Base-by-base conservation (phyloP, 2,888 invertebrate genomes). In the Eupithecia pulchellata region DNA sequence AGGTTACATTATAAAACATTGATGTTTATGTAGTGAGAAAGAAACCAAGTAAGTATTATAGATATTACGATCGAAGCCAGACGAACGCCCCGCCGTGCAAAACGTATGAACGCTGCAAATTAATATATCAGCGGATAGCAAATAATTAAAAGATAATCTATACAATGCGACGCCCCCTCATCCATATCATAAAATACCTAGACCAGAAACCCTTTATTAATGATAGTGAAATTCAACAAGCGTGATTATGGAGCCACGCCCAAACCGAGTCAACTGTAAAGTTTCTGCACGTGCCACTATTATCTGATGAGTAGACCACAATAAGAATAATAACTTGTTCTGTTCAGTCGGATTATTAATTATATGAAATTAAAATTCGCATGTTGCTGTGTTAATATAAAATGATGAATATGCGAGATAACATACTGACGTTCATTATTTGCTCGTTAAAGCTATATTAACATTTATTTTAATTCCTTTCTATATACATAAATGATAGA, bases 231-330 rank as follows among this genome's bases (percentile, higher is more conserved):
- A 58, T 30, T 47, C 29, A 63, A 64, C 58, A 68, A 66, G 68
- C 71, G 68, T 74, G 68, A 58, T 71, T 64, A 64, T 61, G 20
- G 36, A 9, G 61, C 71, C 73, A 71, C 73, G 71, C 73, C 73
- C 34, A 68, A 69, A 47, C 61, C 71, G 13, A 71, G 73, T 74
- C 27, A 42, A 58, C 52, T 52, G 52, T 25, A 25, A 52, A 25
- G 9, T 52, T 25, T n/a, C 25, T 63, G 66, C 62, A 47, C 62
- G 61, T 64, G 42, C 66, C 55, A 62, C 66, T 73, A 65, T 29
- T 17, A 64, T 64, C 68, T 39, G 57, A 70, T 55, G 34, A 62
- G 62, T 57, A 20, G 34, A 60, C 4, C 17, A 60, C 60, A 60
- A 17, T 60, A 32, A 60, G 32, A 66, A 68, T 58, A 66, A 34